phyloP scores from a whole-genome alignment of 2,888 invertebrate genomes.

The Agrilus biguttatus region DNA sequence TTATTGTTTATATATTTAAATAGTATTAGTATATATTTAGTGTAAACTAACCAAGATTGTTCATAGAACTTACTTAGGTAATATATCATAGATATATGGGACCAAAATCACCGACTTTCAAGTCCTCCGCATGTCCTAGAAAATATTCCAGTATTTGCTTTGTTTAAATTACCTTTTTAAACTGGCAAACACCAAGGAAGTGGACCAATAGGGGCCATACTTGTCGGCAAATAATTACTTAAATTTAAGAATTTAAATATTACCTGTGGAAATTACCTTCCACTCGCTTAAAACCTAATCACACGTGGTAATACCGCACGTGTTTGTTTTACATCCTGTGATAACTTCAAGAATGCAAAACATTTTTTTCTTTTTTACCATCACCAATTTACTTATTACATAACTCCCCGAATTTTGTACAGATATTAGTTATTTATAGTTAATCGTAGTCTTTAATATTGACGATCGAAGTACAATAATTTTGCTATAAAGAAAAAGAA shows the following conservation, averaged over 20 bases:
- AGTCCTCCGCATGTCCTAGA: constrained; percentile 10
- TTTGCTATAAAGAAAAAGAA: neutral
- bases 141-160: constrained; percentile 2
- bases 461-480: constrained; percentile 7
- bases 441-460: constrained; percentile 3
- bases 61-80: constrained; percentile 87
- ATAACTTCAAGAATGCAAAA: constrained; percentile 26
- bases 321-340: constrained; percentile 17
- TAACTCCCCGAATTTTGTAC: constrained; percentile 1
- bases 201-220: constrained; percentile 12
- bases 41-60: constrained; percentile 31
- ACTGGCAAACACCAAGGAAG: no score
- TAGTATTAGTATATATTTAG: no score
- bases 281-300: constrained; percentile 13
- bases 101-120: constrained; percentile 43
- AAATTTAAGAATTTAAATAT: constrained; percentile 17
- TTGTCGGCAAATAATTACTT: constrained; percentile 30
- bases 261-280: constrained; percentile 39
- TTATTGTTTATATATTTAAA: no score
- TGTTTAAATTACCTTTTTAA: constrained; percentile 2
- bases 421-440: constrained; percentile 1
- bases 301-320: constrained; percentile 27
- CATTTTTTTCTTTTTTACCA: constrained; percentile 9
- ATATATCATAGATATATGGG: constrained; percentile 99
- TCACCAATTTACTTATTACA: constrained; percentile 8